These are phyloP conservation scores for Atopsyche davidsoni DNA, from an alignment of 1,140 invertebrate species.

Conservation along the genomic window DNA sequence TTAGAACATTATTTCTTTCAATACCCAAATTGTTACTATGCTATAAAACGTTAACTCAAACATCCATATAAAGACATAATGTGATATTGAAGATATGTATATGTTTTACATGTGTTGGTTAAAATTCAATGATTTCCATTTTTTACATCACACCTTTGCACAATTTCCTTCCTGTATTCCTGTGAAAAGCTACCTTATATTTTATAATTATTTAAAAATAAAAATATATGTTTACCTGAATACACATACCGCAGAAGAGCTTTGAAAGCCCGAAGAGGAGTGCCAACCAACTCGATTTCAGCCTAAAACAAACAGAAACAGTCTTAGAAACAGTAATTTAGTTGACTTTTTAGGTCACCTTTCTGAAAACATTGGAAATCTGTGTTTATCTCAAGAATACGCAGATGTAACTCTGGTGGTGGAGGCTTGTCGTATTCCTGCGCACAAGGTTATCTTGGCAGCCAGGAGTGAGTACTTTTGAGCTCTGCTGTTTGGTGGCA, in stretches of 20 bases:
- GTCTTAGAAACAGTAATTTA: neutral
- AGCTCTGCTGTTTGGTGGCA: slow-evolving; percentile 83
- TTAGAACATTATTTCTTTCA: neutral
- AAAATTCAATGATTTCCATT: neutral
- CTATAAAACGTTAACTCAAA: neutral
- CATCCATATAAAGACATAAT: neutral
- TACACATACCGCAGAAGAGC: slow-evolving; percentile 92
- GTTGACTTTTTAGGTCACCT: slow-evolving; percentile 50
- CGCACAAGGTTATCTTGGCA: slow-evolving; percentile 81
- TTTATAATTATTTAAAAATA: neutral
- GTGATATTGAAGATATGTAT: neutral
- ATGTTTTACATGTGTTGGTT: neutral
- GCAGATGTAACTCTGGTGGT: slow-evolving; percentile 88
- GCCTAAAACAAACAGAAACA: slow-evolving; percentile 41
- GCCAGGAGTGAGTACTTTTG: slow-evolving; percentile 93
- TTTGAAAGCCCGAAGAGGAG: slow-evolving; percentile 85
- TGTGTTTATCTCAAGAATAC: slow-evolving; percentile 83
- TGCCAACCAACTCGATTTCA: slow-evolving; percentile 80
- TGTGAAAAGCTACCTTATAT: too few species aligned
- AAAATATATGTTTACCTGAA: slow-evolving; percentile 50
- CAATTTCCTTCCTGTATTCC: too few species aligned
- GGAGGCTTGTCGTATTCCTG: slow-evolving; percentile 74
- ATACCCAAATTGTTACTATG: neutral
- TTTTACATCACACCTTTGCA: too few species aligned
- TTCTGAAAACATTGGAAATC: slow-evolving; percentile 72